Conservation (phyloP, 2,888 invertebrate species). For the Dynastes grantii region DNA sequence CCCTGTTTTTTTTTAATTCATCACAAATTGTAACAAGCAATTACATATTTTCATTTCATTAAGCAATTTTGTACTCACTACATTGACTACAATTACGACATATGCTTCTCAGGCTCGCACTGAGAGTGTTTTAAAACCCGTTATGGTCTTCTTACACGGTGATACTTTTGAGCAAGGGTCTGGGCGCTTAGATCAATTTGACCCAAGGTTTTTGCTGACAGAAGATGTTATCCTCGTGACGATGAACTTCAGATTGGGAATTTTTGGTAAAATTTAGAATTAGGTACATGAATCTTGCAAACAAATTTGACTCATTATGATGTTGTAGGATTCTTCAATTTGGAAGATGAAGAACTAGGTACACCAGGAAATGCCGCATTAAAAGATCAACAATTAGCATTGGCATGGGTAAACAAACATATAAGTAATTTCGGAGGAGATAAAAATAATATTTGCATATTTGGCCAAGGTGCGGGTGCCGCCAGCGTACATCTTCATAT, state of each 20-base stretch:
- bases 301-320: not conserved
- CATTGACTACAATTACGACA: too few species aligned
- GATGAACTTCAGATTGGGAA: conserved; percentile 40
- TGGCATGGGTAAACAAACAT: conserved; percentile 32
- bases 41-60: too few species aligned
- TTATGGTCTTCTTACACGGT: conserved; percentile 48
- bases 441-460: conserved; percentile 32
- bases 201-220: conserved; percentile 39
- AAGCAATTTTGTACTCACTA: too few species aligned
- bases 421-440: conserved; percentile 40
- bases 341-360: conserved; percentile 2
- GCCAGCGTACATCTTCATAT: conserved; percentile 46
- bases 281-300: not conserved
- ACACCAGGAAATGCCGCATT: conserved; percentile 46
- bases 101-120: not conserved
- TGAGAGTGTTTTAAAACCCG: not conserved
- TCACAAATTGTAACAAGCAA: too few species aligned
- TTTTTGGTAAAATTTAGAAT: conserved; percentile 33
- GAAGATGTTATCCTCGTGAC: conserved; percentile 40
- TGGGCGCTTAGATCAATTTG: conserved; percentile 23
- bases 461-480: conserved; percentile 49
- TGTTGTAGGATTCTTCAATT: conserved; percentile 44
- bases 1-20: too few species aligned
- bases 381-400: conserved; percentile 44
- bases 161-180: conserved; percentile 34